A percentile compares a stretch with the other conserved stretches of the same genome.
Evolutionary conservation across 2,888 invertebrate species (phyloP).

Genomic region (Crocallis elinguaria): DNA sequence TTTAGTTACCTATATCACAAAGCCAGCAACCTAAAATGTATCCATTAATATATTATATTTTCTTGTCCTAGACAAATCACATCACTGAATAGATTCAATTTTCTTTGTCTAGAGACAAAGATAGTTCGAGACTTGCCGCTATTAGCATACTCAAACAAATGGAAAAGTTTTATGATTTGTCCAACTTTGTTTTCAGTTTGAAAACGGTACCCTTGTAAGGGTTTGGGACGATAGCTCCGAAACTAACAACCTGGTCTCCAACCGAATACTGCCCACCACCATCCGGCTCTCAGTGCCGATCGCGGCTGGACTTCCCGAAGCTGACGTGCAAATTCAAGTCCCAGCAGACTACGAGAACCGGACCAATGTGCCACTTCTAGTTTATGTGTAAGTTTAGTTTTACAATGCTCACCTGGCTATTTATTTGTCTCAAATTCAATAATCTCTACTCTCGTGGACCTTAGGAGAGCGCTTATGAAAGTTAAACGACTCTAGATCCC

Average conservation of each 20-base stretch:
- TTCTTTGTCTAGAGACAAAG: too few relatives aligned
- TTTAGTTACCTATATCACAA: too few relatives aligned
- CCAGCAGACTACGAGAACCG: slow-evolving; percentile 89
- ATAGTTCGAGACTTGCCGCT: not conserved
- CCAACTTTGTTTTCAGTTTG: slow-evolving; percentile 49
- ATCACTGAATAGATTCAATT: too few relatives aligned
- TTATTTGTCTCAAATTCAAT: too few relatives aligned
- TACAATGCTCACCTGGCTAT: too few relatives aligned
- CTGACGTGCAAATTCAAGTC: slow-evolving; percentile 90
- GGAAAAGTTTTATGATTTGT: not conserved
- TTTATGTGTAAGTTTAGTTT: slow-evolving; percentile 89
- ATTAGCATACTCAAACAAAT: not conserved
- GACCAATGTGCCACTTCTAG: slow-evolving; percentile 91
- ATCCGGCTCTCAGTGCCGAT: slow-evolving; percentile 87
- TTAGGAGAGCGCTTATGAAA: too few relatives aligned
- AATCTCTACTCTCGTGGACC: too few relatives aligned
- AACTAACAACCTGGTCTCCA: slow-evolving; percentile 74
- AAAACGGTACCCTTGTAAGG: slow-evolving; percentile 55
- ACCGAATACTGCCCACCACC: slow-evolving; percentile 83
- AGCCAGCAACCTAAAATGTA: too few relatives aligned
- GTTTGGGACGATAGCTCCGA: slow-evolving; percentile 89
- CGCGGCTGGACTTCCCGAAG: slow-evolving; percentile 86
- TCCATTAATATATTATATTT: too few relatives aligned
- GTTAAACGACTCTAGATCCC: too few relatives aligned
- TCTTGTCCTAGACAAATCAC: too few relatives aligned